Conservation (phyloP, 2,113 vertebrate genomes). For the Vulpes ferrilata region DNA sequence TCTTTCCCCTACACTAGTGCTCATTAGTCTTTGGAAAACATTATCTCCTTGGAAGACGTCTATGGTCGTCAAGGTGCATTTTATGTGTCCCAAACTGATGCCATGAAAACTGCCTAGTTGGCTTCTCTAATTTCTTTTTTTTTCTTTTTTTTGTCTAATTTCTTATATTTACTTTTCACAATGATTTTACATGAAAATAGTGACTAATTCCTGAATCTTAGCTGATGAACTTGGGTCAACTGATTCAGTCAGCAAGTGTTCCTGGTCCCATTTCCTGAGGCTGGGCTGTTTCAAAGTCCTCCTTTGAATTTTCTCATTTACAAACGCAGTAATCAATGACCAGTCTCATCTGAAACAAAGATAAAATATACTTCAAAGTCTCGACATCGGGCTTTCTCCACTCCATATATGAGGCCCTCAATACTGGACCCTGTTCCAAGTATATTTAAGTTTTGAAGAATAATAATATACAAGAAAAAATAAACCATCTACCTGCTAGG, state of each 20-base stretch:
- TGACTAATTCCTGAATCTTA: neutral
- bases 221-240: neutral
- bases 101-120: neutral
- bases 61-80: neutral
- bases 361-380: neutral
- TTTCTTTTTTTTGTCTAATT: neutral
- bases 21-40: neutral
- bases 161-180: neutral
- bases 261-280: neutral
- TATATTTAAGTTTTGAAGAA: neutral
- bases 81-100: neutral
- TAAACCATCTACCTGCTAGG: neutral
- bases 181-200: neutral
- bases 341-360: neutral
- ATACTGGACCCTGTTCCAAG: neutral
- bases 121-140: neutral
- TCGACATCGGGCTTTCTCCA: accelerated
- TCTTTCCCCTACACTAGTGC: accelerated
- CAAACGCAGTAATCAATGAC: neutral
- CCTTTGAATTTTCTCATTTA: neutral
- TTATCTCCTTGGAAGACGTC: neutral
- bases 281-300: neutral
- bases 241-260: neutral
- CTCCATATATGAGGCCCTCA: neutral
- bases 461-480: neutral